Conservation (phyloP, 1,140 invertebrate genomes). For the Drosophila kikkawai region DNA sequence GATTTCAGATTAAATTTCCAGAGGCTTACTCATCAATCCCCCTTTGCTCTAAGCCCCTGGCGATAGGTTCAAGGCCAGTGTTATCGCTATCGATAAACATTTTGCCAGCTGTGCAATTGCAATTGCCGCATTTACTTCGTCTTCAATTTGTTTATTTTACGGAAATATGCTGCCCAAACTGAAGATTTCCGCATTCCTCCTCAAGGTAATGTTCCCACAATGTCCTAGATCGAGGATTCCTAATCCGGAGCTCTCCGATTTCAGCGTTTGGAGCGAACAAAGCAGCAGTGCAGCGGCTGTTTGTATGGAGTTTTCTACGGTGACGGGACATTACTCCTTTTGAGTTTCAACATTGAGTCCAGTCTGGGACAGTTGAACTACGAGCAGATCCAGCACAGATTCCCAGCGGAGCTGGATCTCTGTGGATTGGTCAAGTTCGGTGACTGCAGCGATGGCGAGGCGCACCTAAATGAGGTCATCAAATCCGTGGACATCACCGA, state of each 20-base stretch:
- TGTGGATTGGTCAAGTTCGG: constrained; percentile 90
- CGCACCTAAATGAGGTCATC: constrained; percentile 87
- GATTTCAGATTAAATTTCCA: not conserved
- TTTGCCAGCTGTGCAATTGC: constrained; percentile 75
- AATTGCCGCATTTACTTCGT: constrained; percentile 35
- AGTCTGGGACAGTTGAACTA: constrained; percentile 86
- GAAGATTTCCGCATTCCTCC: constrained; percentile 85
- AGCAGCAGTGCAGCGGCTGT: constrained; percentile 88
- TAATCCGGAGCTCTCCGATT: constrained; percentile 55
- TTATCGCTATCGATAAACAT: constrained; percentile 51
- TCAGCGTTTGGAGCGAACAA: constrained; percentile 87
- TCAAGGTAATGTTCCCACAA: constrained; percentile 77
- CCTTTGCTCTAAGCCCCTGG: constrained; percentile 3
- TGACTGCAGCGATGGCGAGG: constrained; percentile 86
- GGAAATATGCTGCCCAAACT: constrained; percentile 85
- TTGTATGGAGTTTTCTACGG: constrained; percentile 90
- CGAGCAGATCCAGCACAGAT: constrained; percentile 87
- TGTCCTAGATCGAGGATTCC: not conserved
- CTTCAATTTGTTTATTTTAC: constrained; percentile 23
- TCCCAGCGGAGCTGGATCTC: constrained; percentile 91
- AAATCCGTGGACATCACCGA: constrained; percentile 91
- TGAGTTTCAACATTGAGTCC: constrained; percentile 88
- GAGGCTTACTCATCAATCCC: not conserved
- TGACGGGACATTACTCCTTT: constrained; percentile 88
- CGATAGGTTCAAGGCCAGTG: constrained; percentile 9